Base-by-base conservation (phyloP, 2,797 vertebrate species). In the Parotocinclus haroldoi region DNA sequence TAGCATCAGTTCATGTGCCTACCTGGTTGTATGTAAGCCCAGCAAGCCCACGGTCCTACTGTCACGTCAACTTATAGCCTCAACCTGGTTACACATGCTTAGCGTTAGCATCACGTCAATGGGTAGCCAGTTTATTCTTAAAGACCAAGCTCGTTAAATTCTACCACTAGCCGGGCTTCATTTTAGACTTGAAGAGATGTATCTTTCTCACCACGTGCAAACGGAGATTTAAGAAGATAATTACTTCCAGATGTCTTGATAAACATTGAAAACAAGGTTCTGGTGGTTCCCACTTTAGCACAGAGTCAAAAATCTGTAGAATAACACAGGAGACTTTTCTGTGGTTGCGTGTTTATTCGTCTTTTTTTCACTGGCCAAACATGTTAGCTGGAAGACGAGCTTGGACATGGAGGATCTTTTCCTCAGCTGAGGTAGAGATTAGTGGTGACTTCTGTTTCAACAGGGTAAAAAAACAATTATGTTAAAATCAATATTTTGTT, bases 161-260 rank as follows among this genome's bases (percentile, higher is more conserved):
- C 27, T 27, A 27, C 27, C 27, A 27, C 27, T 27, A 27, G 27
- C 27, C 27, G 27, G 27, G 5, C 27, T 27, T 27, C 2, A 27
- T 27, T 27, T 27, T 27, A 27, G 27, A 27, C 27, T 27, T 27
- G 27, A 5, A 27, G 27, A 27, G 27, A 2, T 27, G 5, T 5
- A 27, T 27, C 27, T 5, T 27, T 5, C 27, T 27, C 27, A 27
- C 27, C 27, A 2, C 5, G 27, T 5, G 27, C 5, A 5, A 27
- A 27, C 27, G 27, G 27, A 27, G 27, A 27, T 27, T 27, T 27
- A 27, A 27, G 2, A 27, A 27, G 37, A 48, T 61, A 51, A 72
- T 69, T 44, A 55, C n/a, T 54, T 73, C 67, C 75, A 76, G 68
- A 70, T 77, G 75, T 37, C 17, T 39, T 8, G 44, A 63, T 51